Percentiles rank a stretch among this genome's conserved stretches.
These are phyloP conservation scores for Orcinus orca DNA, from an alignment of 2,113 vertebrate genomes.

Conservation along the genomic window DNA sequence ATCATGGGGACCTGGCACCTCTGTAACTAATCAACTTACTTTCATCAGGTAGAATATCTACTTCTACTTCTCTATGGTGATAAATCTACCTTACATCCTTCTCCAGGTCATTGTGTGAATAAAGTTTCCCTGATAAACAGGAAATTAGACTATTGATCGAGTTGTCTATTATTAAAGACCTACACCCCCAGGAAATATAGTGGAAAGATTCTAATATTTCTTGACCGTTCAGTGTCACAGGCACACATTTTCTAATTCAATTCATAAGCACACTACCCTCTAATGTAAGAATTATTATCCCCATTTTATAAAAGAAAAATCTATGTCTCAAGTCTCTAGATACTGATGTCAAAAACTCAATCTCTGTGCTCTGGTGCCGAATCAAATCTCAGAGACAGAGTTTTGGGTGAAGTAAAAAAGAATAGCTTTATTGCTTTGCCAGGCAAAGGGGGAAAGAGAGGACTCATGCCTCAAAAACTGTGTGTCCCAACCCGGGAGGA, in stretches of 20 bases:
- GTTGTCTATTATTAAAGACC: neutral
- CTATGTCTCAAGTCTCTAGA: too few relatives aligned
- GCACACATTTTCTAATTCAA: neutral
- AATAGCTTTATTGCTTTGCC: too few relatives aligned
- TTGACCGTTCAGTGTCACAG: neutral
- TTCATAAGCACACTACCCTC: neutral
- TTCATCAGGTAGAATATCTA: neutral
- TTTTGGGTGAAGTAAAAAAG: too few relatives aligned
- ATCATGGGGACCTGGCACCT: too few relatives aligned
- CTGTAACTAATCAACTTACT: neutral
- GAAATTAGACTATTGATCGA: neutral
- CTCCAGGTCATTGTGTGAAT: neutral
- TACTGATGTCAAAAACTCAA: too few relatives aligned
- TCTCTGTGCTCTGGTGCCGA: too few relatives aligned
- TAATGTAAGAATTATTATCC: too few relatives aligned
- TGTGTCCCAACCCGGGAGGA: too few relatives aligned
- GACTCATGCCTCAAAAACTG: too few relatives aligned
- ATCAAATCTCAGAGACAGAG: too few relatives aligned
- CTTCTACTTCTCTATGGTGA: neutral
- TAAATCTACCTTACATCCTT: neutral
- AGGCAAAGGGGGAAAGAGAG: too few relatives aligned
- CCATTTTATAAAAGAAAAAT: neutral
- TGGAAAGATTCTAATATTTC: neutral
- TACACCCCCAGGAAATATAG: neutral
- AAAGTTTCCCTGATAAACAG: neutral